These are phyloP conservation scores for Sapayoa aenigma DNA, from an alignment of 2,113 vertebrate species.

Conservation along the genomic window DNA sequence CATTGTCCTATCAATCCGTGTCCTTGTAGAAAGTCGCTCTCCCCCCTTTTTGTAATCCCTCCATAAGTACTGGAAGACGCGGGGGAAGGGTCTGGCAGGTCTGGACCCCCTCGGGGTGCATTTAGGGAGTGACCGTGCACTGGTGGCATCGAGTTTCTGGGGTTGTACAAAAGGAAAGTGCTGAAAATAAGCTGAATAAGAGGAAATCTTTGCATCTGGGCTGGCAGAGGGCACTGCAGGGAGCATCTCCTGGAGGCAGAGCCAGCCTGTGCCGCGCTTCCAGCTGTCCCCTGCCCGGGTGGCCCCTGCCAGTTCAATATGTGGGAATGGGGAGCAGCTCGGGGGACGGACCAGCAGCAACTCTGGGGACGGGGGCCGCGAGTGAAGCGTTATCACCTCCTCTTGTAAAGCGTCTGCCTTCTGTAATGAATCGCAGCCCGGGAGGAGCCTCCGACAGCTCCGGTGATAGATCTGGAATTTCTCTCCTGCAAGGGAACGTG, in stretches of 20 bases:
- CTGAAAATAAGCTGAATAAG: neutral
- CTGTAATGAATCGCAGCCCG: neutral
- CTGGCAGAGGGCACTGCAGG: neutral
- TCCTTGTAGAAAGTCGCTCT: neutral
- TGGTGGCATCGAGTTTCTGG: fast-evolving
- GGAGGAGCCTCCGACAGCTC: neutral
- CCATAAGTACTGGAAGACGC: neutral
- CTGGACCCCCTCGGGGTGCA: too few species aligned
- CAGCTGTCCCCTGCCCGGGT: neutral
- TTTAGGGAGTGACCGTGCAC: fast-evolving
- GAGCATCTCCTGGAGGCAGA: neutral
- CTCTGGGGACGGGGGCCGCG: fast-evolving
- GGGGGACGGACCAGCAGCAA: neutral
- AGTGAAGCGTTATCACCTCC: fast-evolving
- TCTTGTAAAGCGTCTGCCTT: neutral
- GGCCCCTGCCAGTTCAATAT: fast-evolving
- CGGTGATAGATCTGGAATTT: neutral
- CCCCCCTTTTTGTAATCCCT: neutral
- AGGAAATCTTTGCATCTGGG: neutral
- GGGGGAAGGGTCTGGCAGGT: neutral
- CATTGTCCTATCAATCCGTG: neutral
- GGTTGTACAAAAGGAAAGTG: fast-evolving
- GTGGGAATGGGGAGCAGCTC: neutral
- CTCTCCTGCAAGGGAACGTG: neutral
- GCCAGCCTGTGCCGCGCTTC: neutral